Evolutionary conservation across 2,888 invertebrate genomes (phyloP).

Genomic region (Cosmopolites sordidus): DNA sequence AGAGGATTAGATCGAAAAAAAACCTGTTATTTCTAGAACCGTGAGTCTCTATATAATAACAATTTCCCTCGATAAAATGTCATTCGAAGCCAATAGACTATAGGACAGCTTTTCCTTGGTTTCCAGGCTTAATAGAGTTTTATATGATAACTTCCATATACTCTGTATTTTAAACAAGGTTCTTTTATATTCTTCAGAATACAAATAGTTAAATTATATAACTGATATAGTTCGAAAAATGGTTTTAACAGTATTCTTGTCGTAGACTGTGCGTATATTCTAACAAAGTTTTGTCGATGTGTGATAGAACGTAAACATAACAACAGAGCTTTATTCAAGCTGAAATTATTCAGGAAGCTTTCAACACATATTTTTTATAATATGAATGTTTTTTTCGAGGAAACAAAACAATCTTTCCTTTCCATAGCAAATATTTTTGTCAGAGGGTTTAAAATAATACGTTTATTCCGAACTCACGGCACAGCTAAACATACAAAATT

Average conservation of each 20-base stretch:
- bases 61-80: conserved; percentile 1
- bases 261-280: no score
- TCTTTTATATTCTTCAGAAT: background rate
- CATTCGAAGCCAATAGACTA: background rate
- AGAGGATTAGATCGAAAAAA: background rate
- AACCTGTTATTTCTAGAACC: background rate
- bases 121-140: background rate
- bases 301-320: no score
- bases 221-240: background rate
- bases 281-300: no score
- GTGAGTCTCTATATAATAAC: conserved; percentile 3
- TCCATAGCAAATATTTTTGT: no score
- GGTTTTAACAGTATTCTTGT: background rate
- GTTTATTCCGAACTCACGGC: no score
- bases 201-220: conserved; percentile 2
- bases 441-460: no score
- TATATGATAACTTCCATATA: conserved; percentile 4
- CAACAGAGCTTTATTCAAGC: no score
- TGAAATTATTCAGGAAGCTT: no score
- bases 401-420: no score
- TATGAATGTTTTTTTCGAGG: no score
- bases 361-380: no score
- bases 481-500: no score
- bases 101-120: background rate
- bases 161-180: background rate